phyloP scores from a whole-genome alignment of 2,888 invertebrate genomes.

The Noctua janthe region DNA sequence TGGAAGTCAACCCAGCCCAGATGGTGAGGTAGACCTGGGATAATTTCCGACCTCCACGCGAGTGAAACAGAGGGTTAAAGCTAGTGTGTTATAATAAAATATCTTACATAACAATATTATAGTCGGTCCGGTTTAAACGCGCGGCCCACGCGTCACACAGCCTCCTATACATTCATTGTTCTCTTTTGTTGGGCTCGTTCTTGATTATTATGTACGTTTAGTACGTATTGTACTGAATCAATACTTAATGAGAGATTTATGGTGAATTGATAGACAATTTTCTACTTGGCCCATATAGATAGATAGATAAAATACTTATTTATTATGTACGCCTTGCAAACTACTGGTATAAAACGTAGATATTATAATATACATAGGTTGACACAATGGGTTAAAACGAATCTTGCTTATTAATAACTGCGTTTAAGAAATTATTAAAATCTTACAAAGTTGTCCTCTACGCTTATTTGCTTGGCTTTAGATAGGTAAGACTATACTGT shows the following conservation, averaged over 20 bases:
- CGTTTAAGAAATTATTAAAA: no score
- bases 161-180: conserved; percentile 65
- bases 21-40: neutral
- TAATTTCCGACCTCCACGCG: neutral
- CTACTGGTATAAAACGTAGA: no score
- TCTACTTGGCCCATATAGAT: neutral
- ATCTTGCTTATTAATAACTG: no score
- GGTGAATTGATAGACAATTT: conserved; percentile 1
- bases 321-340: neutral
- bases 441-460: no score
- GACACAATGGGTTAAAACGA: no score
- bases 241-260: conserved; percentile 47
- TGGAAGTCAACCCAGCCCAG: neutral
- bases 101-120: conserved; percentile 74
- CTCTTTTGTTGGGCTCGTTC: conserved; percentile 62
- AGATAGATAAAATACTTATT: neutral
- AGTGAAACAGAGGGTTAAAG: no score
- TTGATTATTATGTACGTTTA: conserved; percentile 57
- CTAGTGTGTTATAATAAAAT: conserved; percentile 68
- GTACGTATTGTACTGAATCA: conserved; percentile 52
- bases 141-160: conserved; percentile 74
- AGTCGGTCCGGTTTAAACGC: conserved; percentile 74
- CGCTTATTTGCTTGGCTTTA: no score
- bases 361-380: no score
- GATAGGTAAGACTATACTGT: no score